These are phyloP conservation scores for Planococcus citri DNA, from an alignment of 1,140 invertebrate genomes.

Conservation along the genomic window DNA sequence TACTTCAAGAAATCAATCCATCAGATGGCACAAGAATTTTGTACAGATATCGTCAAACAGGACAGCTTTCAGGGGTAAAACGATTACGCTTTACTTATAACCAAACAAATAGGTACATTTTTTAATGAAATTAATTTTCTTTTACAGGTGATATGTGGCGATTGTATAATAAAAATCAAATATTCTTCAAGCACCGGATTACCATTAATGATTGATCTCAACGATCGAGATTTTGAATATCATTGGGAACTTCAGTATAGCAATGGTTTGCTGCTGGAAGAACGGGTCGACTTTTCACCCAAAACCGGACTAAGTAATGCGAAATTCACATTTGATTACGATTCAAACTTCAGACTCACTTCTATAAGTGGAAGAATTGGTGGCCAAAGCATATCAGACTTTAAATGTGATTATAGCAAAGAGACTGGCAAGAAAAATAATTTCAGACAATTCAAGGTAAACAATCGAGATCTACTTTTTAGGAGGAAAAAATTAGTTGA, in stretches of 20 bases:
- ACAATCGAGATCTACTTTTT: background rate
- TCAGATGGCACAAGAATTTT: conserved; percentile 78
- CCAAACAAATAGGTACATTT: no score
- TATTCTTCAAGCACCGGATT: conserved; percentile 63
- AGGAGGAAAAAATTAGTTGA: background rate
- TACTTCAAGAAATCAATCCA: conserved; percentile 77
- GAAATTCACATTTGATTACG: conserved; percentile 86
- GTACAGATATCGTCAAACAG: conserved; percentile 74
- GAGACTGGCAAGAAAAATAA: conserved; percentile 67
- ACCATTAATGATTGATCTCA: conserved; percentile 64
- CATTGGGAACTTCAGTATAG: conserved; percentile 74
- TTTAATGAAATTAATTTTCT: background rate
- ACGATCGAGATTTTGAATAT: conserved; percentile 69
- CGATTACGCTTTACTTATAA: no score
- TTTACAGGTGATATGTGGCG: conserved; percentile 57
- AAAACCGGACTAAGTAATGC: conserved; percentile 81
- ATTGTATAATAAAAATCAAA: conserved; percentile 72
- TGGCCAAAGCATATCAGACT: conserved; percentile 63
- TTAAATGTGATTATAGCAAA: conserved; percentile 60
- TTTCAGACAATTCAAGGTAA: conserved; percentile 60
- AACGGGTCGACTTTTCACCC: conserved; percentile 70
- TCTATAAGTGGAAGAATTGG: conserved; percentile 68
- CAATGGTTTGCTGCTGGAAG: conserved; percentile 64
- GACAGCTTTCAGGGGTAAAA: conserved; percentile 62
- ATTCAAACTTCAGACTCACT: conserved; percentile 69